Conservation (phyloP, 2,888 invertebrate species). For the Andrena marginata region DNA sequence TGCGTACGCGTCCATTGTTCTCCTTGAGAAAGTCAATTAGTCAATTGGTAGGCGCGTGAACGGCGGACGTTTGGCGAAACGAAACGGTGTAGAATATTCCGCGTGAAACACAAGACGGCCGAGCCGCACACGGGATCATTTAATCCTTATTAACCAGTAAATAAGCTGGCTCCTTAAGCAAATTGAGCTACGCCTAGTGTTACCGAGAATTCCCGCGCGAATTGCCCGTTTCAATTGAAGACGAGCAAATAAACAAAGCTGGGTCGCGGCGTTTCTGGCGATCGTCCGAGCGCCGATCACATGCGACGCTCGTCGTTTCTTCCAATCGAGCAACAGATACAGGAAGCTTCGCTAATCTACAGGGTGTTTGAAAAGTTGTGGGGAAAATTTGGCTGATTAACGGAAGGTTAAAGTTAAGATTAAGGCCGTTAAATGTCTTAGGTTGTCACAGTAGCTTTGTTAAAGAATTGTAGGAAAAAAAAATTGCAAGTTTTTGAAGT, state of each 20-base stretch:
- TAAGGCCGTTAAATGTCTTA: too few species aligned
- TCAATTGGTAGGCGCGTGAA: slow-evolving; percentile 34
- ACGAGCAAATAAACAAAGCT: slow-evolving; percentile 32
- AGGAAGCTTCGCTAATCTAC: background rate
- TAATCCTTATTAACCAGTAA: slow-evolving; percentile 66
- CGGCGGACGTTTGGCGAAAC: slow-evolving; percentile 14
- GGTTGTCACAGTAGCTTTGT: too few species aligned
- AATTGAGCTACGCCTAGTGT: slow-evolving; percentile 54
- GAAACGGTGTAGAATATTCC: slow-evolving; percentile 30
- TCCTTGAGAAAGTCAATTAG: slow-evolving; percentile 54
- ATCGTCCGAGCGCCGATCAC: slow-evolving; percentile 31
- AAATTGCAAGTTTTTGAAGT: too few species aligned
- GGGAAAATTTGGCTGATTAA: too few species aligned
- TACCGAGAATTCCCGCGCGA: slow-evolving; percentile 42
- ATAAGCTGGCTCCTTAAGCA: slow-evolving; percentile 60
- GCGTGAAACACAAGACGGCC: slow-evolving; percentile 57
- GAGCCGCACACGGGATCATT: slow-evolving; percentile 62
- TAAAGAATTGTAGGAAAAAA: too few species aligned
- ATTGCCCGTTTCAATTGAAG: slow-evolving; percentile 60
- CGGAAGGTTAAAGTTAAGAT: too few species aligned
- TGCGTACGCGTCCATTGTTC: slow-evolving; percentile 42
- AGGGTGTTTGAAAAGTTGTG: background rate
- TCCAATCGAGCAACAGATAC: background rate
- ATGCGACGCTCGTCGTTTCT: background rate
- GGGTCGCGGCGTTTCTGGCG: slow-evolving; percentile 40